Evolutionary conservation across 2,797 vertebrate genomes (phyloP).

Genomic region (Coendou prehensilis): DNA sequence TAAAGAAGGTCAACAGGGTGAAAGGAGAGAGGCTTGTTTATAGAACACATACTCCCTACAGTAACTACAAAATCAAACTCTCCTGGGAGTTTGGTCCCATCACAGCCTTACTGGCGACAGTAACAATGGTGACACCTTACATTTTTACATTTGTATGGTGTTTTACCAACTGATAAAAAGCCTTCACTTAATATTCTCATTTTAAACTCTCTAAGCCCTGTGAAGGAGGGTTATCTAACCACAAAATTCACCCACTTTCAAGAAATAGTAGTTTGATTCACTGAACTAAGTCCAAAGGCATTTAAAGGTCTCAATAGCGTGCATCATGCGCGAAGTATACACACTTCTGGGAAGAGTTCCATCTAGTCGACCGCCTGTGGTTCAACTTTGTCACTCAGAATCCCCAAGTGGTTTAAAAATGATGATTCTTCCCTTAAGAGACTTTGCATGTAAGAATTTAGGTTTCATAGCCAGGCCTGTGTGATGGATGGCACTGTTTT

Average conservation of each 20-base stretch:
- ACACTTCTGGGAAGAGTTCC: conserved; percentile 79
- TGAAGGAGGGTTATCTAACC: conserved; percentile 43
- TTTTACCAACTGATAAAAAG: conserved; percentile 8
- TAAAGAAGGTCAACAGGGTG: neutral
- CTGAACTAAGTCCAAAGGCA: conserved; percentile 83
- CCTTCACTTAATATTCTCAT: conserved; percentile 23
- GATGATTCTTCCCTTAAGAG: conserved; percentile 65
- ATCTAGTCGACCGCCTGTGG: conserved; percentile 73
- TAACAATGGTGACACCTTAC: neutral
- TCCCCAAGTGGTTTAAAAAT: conserved; percentile 71
- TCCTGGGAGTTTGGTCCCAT: neutral
- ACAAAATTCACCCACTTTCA: conserved; percentile 66
- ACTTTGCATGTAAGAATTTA: conserved; percentile 70
- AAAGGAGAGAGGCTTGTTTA: neutral
- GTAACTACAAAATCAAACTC: neutral
- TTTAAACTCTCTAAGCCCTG: conserved; percentile 33
- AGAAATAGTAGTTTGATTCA: conserved; percentile 73
- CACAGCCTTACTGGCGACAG: neutral
- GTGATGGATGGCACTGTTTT: conserved; percentile 73
- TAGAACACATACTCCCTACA: neutral
- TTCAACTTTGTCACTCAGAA: conserved; percentile 83
- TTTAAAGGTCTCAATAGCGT: conserved; percentile 59
- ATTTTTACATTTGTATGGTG: neutral
- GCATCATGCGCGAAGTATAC: conserved; percentile 72
- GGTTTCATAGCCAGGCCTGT: conserved; percentile 67